Conservation (phyloP, 1,140 invertebrate genomes). For the Lepidurus arcticus region DNA sequence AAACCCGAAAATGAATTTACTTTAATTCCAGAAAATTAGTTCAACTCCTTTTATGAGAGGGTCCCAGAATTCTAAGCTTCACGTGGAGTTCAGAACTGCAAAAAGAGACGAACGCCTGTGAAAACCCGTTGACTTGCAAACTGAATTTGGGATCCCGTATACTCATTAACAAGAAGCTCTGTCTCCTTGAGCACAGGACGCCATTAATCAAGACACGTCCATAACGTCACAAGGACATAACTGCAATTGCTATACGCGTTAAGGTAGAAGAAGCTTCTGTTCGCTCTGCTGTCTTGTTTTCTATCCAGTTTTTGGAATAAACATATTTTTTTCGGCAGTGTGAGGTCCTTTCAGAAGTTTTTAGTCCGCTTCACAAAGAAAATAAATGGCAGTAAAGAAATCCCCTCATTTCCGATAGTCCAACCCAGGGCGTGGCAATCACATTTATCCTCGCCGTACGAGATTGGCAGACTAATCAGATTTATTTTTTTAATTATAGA, state of each 20-base stretch:
- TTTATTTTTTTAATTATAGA: no score
- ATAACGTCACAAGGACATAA: constrained; percentile 8
- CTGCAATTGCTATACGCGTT: constrained; percentile 1
- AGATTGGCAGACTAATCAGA: not conserved
- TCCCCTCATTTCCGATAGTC: constrained; percentile 3
- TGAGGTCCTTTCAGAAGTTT: not conserved
- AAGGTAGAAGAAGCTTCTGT: not conserved
- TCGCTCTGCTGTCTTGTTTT: not conserved
- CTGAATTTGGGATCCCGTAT: not conserved
- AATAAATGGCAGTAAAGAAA: constrained; percentile 1
- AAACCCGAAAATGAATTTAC: no score
- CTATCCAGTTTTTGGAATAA: not conserved
- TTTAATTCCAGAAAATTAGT: no score
- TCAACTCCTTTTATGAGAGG: not conserved
- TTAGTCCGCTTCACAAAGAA: not conserved
- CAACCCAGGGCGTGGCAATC: not conserved
- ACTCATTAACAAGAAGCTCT: not conserved
- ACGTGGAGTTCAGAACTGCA: not conserved
- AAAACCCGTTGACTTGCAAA: not conserved
- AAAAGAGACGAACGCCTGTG: not conserved
- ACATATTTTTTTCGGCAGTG: not conserved
- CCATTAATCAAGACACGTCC: not conserved
- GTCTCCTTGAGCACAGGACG: not conserved
- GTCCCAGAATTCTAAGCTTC: not conserved
- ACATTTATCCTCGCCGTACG: not conserved